Percentiles rank a stretch among this genome's conserved stretches.
phyloP scores from a whole-genome alignment of 2,797 vertebrate genomes.

The Tarsius wallacei region DNA sequence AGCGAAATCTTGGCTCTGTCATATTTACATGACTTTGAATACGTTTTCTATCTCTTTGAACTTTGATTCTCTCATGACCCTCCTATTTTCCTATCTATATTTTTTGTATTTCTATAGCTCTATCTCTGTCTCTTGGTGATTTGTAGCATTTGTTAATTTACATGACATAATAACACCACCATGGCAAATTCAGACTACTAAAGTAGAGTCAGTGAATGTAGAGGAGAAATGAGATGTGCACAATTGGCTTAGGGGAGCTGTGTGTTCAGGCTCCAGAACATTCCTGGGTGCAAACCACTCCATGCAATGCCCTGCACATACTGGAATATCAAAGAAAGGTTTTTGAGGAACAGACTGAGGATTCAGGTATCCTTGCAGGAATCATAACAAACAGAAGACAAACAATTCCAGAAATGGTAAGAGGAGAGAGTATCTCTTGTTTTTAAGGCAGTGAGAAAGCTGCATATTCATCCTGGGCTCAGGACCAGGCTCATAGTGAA shows the following conservation, averaged over 20 bases:
- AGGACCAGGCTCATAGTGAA: background rate
- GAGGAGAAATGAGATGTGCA: background rate
- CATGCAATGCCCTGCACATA: fast-evolving
- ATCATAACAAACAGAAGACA: background rate
- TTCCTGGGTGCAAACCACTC: background rate
- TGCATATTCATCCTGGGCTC: background rate
- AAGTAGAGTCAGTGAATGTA: background rate
- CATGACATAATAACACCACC: background rate
- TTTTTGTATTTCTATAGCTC: background rate
- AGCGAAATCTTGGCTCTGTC: background rate
- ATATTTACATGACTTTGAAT: background rate
- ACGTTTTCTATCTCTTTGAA: background rate
- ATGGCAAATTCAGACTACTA: background rate
- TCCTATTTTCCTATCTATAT: background rate
- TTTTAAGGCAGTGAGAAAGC: background rate
- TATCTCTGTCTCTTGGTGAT: background rate
- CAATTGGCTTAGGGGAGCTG: background rate
- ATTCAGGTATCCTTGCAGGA: background rate
- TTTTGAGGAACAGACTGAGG: background rate
- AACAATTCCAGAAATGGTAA: background rate
- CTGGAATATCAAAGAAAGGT: background rate
- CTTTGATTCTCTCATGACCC: background rate
- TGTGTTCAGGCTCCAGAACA: fast-evolving
- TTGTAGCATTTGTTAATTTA: background rate
- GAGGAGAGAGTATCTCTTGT: background rate